phyloP scores from a whole-genome alignment of 2,888 invertebrate species.

The Phalera bucephala region DNA sequence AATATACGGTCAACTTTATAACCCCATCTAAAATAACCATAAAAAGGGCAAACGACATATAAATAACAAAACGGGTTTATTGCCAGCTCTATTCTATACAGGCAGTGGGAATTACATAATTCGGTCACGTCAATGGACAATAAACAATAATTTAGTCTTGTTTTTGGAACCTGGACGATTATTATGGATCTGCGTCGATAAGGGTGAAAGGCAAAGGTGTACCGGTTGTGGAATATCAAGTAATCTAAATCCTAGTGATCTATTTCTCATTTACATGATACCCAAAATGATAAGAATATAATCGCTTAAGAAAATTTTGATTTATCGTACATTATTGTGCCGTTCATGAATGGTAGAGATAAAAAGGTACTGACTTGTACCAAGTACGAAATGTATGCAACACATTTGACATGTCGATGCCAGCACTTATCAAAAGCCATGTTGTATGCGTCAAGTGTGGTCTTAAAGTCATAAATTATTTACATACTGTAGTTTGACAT shows the following conservation, averaged over 20 bases:
- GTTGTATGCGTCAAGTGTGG: too few relatives aligned
- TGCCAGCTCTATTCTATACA: conserved; percentile 8
- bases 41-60: conserved; percentile 5
- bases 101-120: conserved; percentile 19
- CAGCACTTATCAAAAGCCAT: too few relatives aligned
- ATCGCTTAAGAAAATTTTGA: too few relatives aligned
- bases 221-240: conserved; percentile 46
- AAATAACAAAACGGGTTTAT: conserved; percentile 26
- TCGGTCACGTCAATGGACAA: conserved; percentile 36
- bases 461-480: too few relatives aligned
- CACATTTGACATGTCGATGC: too few relatives aligned
- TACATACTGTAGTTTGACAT: too few relatives aligned
- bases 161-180: conserved; percentile 33
- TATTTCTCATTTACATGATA: conserved; percentile 35
- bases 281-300: too few relatives aligned
- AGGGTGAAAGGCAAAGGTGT: conserved; percentile 38
- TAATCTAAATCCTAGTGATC: conserved; percentile 39
- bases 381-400: too few relatives aligned
- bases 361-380: too few relatives aligned
- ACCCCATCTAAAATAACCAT: conserved; percentile 5
- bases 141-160: conserved; percentile 27
- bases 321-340: too few relatives aligned
- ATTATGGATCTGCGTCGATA: conserved; percentile 45
- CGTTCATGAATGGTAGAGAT: too few relatives aligned
- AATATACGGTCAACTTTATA: conserved; percentile 2